Conservation (phyloP, 1,140 invertebrate genomes). For the Sipha flava region DNA sequence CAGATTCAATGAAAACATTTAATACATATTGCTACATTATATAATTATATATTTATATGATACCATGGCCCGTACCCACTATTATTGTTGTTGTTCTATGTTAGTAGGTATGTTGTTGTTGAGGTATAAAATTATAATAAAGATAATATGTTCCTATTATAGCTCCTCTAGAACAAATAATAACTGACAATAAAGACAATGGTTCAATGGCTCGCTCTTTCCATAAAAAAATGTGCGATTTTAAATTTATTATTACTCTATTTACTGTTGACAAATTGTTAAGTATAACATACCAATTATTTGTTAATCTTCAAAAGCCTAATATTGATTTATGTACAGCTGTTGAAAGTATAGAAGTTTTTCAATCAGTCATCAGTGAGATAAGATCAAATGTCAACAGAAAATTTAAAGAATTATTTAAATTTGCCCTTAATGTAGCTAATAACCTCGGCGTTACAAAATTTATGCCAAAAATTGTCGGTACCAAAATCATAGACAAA, state of each 20-base stretch:
- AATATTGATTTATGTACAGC: not conserved
- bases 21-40: too few relatives aligned
- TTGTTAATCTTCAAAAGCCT: not conserved
- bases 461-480: too few relatives aligned
- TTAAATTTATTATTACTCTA: not conserved
- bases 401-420: too few relatives aligned
- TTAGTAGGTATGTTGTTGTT: too few relatives aligned
- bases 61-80: too few relatives aligned
- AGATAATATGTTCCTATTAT: not conserved
- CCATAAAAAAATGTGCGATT: not conserved
- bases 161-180: not conserved
- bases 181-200: not conserved
- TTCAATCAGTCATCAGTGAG: not conserved
- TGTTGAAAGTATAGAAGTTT: not conserved
- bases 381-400: not conserved
- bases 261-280: not conserved
- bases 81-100: too few relatives aligned
- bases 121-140: too few relatives aligned
- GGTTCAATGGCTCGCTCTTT: not conserved
- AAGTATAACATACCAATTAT: not conserved
- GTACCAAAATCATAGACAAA: too few relatives aligned
- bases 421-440: too few relatives aligned
- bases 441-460: too few relatives aligned
- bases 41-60: too few relatives aligned
- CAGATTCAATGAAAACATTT: too few relatives aligned